A percentile compares a stretch with the other conserved stretches of the same genome.
Conservation (phyloP, 2,888 invertebrate species). For the Papilio gigon region DNA sequence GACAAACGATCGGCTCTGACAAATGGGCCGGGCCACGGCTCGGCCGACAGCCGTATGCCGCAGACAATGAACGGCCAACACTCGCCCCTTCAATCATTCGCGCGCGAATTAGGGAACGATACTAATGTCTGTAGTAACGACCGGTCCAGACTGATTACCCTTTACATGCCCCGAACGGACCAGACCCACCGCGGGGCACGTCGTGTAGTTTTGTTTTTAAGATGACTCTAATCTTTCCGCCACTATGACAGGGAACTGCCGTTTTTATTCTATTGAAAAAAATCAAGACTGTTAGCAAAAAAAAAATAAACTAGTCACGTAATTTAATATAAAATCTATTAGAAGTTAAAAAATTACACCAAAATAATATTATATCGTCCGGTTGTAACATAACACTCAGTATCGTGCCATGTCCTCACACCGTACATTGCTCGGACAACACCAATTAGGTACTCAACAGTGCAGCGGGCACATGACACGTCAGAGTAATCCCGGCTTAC, state of each 20-base stretch:
- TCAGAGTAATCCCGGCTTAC: slow-evolving; percentile 70
- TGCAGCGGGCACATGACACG: slow-evolving; percentile 72
- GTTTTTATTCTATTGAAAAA: too few species aligned
- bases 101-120: slow-evolving; percentile 55
- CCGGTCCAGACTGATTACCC: slow-evolving; percentile 42
- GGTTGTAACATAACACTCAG: slow-evolving; percentile 47
- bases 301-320: too few species aligned
- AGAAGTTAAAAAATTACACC: neutral
- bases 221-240: neutral
- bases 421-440: slow-evolving; percentile 61
- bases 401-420: slow-evolving; percentile 54
- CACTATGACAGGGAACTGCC: too few species aligned
- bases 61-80: slow-evolving; percentile 66
- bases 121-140: slow-evolving; percentile 46
- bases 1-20: slow-evolving; percentile 73
- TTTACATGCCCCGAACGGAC: slow-evolving; percentile 7
- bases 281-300: neutral
- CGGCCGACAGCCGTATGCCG: slow-evolving; percentile 59
- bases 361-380: slow-evolving; percentile 5
- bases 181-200: neutral
- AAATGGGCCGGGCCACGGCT: slow-evolving; percentile 61
- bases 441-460: slow-evolving; percentile 65
- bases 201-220: neutral
- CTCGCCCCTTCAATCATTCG: slow-evolving; percentile 63
- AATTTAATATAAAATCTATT: too few species aligned